Conservation (phyloP, 2,888 invertebrate genomes). For the Octodonta nipae region DNA sequence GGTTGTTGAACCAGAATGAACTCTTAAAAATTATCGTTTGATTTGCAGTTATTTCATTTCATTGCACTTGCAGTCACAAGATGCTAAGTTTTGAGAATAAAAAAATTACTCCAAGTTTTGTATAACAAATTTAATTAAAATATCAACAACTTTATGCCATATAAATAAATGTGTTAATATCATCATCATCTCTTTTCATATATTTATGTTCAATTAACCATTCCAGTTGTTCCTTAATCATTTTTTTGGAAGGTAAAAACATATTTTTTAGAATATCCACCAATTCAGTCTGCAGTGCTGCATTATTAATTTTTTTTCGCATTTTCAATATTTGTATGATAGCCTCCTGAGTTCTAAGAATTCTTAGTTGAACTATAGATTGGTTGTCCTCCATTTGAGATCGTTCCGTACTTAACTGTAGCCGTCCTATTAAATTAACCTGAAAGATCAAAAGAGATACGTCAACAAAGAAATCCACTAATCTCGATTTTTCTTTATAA, state of each 20-base stretch:
- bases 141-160: conserved; percentile 58
- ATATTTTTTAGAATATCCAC: conserved; percentile 97
- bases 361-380: conserved; percentile 91
- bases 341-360: conserved; percentile 87
- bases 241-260: conserved; percentile 97
- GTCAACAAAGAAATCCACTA: no score
- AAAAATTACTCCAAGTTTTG: no score
- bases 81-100: no score
- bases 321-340: conserved; percentile 98
- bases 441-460: no score
- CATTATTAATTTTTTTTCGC: conserved; percentile 87
- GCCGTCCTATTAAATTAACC: conserved; percentile 87
- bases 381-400: conserved; percentile 96
- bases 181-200: conserved; percentile 89
- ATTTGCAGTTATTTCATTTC: no score
- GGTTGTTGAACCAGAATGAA: no score
- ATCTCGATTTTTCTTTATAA: no score
- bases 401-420: conserved; percentile 88
- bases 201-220: conserved; percentile 99
- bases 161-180: conserved; percentile 95
- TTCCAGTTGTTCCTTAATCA: conserved; percentile 99
- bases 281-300: conserved; percentile 89
- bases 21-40: no score
- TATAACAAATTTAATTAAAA: conserved; percentile 2
- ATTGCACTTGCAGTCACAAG: no score